phyloP scores from a whole-genome alignment of 2,113 vertebrate species.

The Arenaria interpres region DNA sequence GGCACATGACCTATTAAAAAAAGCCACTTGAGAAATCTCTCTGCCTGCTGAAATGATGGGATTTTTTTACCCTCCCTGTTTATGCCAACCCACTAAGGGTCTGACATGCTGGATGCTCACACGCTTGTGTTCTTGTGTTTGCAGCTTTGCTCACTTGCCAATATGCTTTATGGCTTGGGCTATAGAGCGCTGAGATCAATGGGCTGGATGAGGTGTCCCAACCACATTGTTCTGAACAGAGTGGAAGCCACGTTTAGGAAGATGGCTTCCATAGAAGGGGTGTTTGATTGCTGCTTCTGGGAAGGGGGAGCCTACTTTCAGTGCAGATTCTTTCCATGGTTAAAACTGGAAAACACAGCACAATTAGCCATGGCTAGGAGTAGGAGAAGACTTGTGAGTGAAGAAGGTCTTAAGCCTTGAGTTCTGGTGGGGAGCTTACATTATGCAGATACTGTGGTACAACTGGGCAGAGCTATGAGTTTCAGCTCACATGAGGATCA shows the following conservation, averaged over 20 bases:
- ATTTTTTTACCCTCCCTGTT: slow-evolving; percentile 41
- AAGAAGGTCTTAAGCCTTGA: neutral
- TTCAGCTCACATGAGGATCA: neutral
- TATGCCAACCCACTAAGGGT: slow-evolving; percentile 31
- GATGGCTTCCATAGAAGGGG: neutral
- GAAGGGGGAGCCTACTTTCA: neutral
- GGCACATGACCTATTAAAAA: slow-evolving; percentile 61
- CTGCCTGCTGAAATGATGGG: slow-evolving; percentile 39
- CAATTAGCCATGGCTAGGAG: neutral
- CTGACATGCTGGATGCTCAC: slow-evolving; percentile 39
- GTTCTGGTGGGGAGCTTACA: neutral
- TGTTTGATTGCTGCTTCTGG: neutral
- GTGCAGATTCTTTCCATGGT: neutral
- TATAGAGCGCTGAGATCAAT: neutral
- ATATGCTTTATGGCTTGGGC: neutral
- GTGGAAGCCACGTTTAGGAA: neutral
- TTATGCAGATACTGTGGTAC: neutral
- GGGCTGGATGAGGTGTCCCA: neutral
- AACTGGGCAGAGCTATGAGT: neutral
- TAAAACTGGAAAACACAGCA: neutral
- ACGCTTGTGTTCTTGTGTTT: neutral
- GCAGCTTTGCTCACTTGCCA: slow-evolving; percentile 40
- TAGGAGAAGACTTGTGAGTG: neutral
- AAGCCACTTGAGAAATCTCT: slow-evolving; percentile 60
- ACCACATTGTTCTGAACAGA: neutral